Conservation (phyloP, 2,113 vertebrate species). For the Syngnathoides biaculeatus region DNA sequence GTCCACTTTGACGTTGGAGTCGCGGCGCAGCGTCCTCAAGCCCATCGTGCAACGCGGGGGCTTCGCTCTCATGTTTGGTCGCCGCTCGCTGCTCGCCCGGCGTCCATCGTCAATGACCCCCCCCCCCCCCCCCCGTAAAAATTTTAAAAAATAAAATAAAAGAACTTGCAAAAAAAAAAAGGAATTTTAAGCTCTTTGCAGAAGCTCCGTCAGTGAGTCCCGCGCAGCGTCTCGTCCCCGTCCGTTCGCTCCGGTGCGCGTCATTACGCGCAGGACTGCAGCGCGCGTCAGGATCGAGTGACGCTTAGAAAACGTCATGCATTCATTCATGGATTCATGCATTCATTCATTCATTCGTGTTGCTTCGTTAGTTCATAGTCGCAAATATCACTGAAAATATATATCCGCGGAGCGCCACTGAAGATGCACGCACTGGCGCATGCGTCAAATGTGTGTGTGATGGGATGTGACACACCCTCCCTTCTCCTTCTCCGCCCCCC, state of each 20-base stretch:
- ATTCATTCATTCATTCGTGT: neutral
- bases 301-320: neutral
- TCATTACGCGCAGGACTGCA: neutral
- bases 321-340: neutral
- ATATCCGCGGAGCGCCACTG: neutral
- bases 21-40: conserved; percentile 53
- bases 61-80: neutral
- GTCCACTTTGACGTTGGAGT: conserved; percentile 66
- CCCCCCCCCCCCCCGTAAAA: neutral
- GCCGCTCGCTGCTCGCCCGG: conserved; percentile 44
- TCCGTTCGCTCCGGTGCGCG: neutral
- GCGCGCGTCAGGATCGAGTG: neutral
- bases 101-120: conserved; percentile 50
- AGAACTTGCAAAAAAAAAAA: neutral
- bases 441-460: neutral
- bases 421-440: neutral
- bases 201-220: neutral
- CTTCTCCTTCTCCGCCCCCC: neutral
- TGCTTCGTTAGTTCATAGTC: neutral
- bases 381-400: neutral
- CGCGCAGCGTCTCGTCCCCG: neutral
- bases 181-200: conserved; percentile 12
- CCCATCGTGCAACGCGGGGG: conserved; percentile 49
- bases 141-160: no score
- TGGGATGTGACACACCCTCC: conserved; percentile 1